Base-by-base conservation (phyloP, 2,113 vertebrate species). In the Salvelinus namaycush region DNA sequence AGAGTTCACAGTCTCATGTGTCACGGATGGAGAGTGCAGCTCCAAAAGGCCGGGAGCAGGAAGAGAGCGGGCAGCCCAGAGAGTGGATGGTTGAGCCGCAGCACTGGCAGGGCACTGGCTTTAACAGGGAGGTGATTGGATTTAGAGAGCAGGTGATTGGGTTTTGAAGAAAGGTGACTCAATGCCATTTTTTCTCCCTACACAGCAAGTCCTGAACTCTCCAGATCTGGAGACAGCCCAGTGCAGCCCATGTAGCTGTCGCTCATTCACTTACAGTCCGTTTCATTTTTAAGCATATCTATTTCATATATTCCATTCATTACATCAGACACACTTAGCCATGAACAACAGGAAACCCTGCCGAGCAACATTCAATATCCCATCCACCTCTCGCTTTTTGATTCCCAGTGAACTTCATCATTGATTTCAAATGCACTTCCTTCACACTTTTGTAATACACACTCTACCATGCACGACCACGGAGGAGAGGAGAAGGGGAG, bases 151-250 rank as follows among this genome's bases (percentile, higher is more conserved):
- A 83, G 85, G 83, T 82, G 81, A 89, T 90, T 90, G 88, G 81
- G 78, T 88, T 92, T 89, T 88, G 86, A 90, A 79, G 77, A 87
- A 79, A 79, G 79, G 78, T 87, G 83, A 88, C 86, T 89, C 80
- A 77, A 78, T 88, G 86, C 87, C 81, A 86, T 82, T 85, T 85
- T 82, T 80, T 84, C 64, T 81, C 74, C 74, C 54, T 73, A 70
- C 81, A 73, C 80, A 81, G 76, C 79, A 51, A 82, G 75, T 76
- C 81, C 70, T 82, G 69, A 29, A 68, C 16, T 34, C 66, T 68
- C 5, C 12, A 68, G 31, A 34, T 34, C 67, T 34, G 67, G 8
- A 68, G 31, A 68, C 67, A 68, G 14, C 31, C 31, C 67, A 34
- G 26, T 8, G 29, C 5, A 4, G 26, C 26, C 24, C 16, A 68